Evolutionary conservation across 2,888 invertebrate genomes (phyloP).

Genomic region (Drosophila monieri): DNA sequence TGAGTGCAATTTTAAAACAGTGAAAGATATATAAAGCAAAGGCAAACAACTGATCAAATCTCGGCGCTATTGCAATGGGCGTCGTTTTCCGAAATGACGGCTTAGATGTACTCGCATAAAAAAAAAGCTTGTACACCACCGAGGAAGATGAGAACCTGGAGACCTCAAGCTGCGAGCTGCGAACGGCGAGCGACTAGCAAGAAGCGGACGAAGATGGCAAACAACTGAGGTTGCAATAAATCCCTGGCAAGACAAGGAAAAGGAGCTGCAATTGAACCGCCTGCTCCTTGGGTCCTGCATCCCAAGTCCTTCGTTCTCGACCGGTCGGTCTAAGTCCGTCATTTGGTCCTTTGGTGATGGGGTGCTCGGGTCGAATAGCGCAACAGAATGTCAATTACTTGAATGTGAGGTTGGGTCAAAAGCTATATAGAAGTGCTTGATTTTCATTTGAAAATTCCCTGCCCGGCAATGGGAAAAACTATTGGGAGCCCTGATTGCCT

Average conservation of each 20-base stretch:
- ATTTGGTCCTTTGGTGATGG: constrained; percentile 4
- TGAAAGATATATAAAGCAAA: constrained; percentile 47
- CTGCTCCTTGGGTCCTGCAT: constrained; percentile 22
- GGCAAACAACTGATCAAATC: constrained; percentile 61
- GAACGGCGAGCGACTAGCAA: constrained; percentile 15
- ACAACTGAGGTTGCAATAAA: constrained; percentile 51
- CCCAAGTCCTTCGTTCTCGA: constrained; percentile 11
- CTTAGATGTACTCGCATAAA: constrained; percentile 41
- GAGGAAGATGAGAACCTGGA: constrained; percentile 26
- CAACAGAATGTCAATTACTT: constrained; percentile 55
- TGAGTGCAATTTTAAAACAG: constrained; percentile 55
- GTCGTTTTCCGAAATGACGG: constrained; percentile 43
- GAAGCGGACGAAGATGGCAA: constrained; percentile 34
- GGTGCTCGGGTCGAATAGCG: constrained; percentile 43
- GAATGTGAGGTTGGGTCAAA: constrained; percentile 48
- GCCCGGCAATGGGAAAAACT: constrained; percentile 26
- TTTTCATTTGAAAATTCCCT: constrained; percentile 39
- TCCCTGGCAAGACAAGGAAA: constrained; percentile 43
- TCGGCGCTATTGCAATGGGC: constrained; percentile 44
- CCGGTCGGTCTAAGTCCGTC: constrained; percentile 11
- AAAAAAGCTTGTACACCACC: constrained; percentile 3
- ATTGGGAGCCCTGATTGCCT: constrained; percentile 33
- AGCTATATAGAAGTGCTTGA: constrained; percentile 35
- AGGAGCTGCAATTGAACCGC: constrained; percentile 46
- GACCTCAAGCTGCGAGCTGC: constrained; percentile 4